Evolutionary conservation across 2,797 vertebrate genomes (phyloP), one percentile per base, ranked within the genome.

Genomic region (Chaenodraco wilsoni): DNA sequence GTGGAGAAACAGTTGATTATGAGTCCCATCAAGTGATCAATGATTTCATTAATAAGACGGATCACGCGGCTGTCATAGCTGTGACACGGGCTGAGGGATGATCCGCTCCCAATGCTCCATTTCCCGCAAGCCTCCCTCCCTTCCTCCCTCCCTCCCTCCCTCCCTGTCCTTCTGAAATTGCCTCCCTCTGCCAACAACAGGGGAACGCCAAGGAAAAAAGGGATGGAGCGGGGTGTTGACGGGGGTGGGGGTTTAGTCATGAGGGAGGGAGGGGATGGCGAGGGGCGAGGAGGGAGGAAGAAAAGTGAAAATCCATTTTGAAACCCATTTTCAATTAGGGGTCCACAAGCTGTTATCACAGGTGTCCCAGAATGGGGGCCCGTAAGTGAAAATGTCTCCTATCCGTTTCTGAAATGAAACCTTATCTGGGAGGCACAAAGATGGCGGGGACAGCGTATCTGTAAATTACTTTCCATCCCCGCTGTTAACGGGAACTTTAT

Each of bases 291-390:
- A 66, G 81, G 84, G 76, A 73, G 88, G 89, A 89, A 92, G 96
- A 96, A 98, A 98, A 98, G 97, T 97, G 96, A 98, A 99, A 99
- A 99, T 99, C 98, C 97, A 99, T 99, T 99, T 97, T 98, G 96
- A 98, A 97, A 97, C 96, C 97, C 97, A 98, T 99, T 99, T 95
- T 99, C 98, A 99, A 99, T 99, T 99, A 99, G 97, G 91, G 96
- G 96, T 97, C 96, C 97, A 96, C 96, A 97, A 98, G 97, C 97
- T 99, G 98, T 99, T 99, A 99, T 99, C 98, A 98, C 97, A 98
- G 97, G 97, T 99, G 97, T 98, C 96, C 95, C 97, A 97, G 97
- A 97, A 98, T 97, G 91, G 96, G 95, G 95, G 95, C 88, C 95
- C 95, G 93, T 96, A 96, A 98, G 97, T 96, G 96, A 96, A 98